A percentile compares a stretch with the other conserved stretches of the same genome.
phyloP scores from a whole-genome alignment of 2,113 vertebrate species.

The Pimephales promelas region DNA sequence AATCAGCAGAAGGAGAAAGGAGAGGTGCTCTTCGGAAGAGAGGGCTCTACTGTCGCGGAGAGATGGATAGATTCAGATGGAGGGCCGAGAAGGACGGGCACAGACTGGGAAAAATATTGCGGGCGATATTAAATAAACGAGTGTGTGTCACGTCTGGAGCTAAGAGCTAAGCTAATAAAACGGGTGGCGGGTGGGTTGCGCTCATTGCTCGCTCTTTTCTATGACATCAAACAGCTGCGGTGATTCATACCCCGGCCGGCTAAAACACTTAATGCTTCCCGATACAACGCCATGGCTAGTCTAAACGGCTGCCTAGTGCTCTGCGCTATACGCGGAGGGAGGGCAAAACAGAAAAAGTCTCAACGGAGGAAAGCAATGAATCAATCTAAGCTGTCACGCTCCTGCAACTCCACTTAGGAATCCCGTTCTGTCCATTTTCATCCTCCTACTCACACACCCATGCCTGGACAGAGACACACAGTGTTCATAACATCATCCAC shows the following conservation, averaged over 20 bases:
- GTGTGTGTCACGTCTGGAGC: constrained; percentile 83
- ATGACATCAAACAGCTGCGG: constrained; percentile 88
- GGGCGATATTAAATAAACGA: constrained; percentile 92
- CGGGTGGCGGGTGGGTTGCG: constrained; percentile 63
- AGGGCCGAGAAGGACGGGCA: constrained; percentile 39
- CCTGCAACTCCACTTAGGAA: constrained; percentile 58
- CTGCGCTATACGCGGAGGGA: constrained; percentile 62
- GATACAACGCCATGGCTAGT: constrained; percentile 80
- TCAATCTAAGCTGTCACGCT: constrained; percentile 77
- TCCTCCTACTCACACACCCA: constrained; percentile 45
- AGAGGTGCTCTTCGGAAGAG: constrained; percentile 34
- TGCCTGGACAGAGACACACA: neutral
- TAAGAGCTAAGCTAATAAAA: constrained; percentile 80
- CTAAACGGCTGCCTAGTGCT: constrained; percentile 67
- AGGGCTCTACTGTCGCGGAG: constrained; percentile 35
- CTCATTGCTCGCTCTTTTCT: constrained; percentile 77
- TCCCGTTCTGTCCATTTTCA: constrained; percentile 56
- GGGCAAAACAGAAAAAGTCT: constrained; percentile 84
- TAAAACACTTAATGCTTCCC: constrained; percentile 83
- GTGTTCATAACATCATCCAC: constrained; percentile 13
- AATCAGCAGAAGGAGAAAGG: constrained; percentile 51
- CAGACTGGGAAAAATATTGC: constrained; percentile 79
- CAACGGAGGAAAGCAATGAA: constrained; percentile 85
- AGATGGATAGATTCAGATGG: constrained; percentile 44
- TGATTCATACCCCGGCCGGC: constrained; percentile 90